Evolutionary conservation across 2,888 invertebrate genomes (phyloP), one percentile per base, ranked within the genome.

Genomic region (Caenorhabditis sp.): DNA sequence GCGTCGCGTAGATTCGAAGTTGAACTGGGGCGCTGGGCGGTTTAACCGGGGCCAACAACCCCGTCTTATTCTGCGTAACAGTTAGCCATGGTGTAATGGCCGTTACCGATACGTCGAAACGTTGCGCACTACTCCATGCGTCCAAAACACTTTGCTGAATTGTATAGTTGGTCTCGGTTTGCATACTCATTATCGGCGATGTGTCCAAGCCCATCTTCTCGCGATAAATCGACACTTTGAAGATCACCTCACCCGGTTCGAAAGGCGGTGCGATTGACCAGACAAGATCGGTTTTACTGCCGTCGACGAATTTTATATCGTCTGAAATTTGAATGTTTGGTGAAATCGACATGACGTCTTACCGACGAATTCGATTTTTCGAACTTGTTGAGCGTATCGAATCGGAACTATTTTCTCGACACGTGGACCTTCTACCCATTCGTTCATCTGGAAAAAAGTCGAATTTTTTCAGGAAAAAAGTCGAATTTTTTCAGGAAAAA

Each of bases 31-130:
- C 59, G 21, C 76, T 78, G 10, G 86, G 86, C 8, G 86, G 86
- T 62, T 86, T 86, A 5, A 84, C 82, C 6, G 86, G 86, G n/a
- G 86, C 85, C 6, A 72, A 70, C 21, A 86, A 58, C 1, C 81
- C 84, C 0, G 84, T 85, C 55, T 76, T 64, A 58, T 86, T 85
- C 14, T 78, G 58, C 17, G 79, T 69, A 14, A 75, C 74, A 1
- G 66, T 65, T 8, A 77, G 71, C 86, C 86, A 86, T 17, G 86
- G 79, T 4, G 79, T 83, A 14, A 83, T 74, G 10, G 78, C 85
- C 63, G 83, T 82, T 1, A 86, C 65, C 10, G 79, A 76, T 0
- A 83, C 79, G 63, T 86, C 86, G 55, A 86, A 86, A n/a, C 80
- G 66, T 53, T 86, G 86, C 2, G 83, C 79, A 19, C 83, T 83